These are phyloP conservation scores for Pseudopodoces humilis DNA, from an alignment of 2,113 vertebrate species.

Conservation along the genomic window DNA sequence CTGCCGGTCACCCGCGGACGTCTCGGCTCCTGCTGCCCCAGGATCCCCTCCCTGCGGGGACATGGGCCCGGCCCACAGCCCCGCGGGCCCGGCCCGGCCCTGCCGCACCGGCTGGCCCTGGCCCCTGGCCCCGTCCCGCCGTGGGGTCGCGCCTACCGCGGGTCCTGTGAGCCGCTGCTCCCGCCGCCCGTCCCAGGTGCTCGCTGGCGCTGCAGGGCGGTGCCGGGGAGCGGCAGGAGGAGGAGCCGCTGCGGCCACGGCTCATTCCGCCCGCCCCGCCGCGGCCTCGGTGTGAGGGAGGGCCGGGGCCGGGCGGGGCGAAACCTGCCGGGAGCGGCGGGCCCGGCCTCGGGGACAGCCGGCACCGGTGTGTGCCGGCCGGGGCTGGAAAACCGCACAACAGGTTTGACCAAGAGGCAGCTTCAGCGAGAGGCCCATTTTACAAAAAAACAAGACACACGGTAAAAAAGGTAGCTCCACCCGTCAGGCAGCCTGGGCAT, in stretches of 20 bases:
- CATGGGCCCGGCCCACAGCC: not conserved
- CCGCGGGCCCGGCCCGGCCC: not conserved
- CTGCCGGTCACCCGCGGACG: not conserved
- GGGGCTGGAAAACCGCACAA: fast-evolving
- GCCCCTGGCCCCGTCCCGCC: not conserved
- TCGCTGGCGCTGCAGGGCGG: not conserved
- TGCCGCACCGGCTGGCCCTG: fast-evolving
- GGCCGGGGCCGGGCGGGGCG: not conserved
- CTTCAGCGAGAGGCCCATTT: fast-evolving
- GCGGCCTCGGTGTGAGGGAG: too few species aligned
- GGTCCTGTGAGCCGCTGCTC: fast-evolving
- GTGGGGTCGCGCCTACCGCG: not conserved
- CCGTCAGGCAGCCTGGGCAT: not conserved
- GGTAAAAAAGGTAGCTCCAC: fast-evolving
- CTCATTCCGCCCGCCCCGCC: not conserved
- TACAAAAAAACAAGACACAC: fast-evolving
- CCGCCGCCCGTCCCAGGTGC: not conserved
- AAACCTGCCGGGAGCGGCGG: too few species aligned
- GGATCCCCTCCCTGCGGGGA: not conserved
- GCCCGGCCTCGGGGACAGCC: not conserved
- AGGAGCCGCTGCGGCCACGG: not conserved
- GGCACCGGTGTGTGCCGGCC: too few species aligned
- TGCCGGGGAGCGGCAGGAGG: not conserved
- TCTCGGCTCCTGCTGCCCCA: not conserved
- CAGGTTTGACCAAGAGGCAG: not conserved